Base-by-base conservation (phyloP, 1,140 invertebrate genomes). In the Bilobella aurantiaca region DNA sequence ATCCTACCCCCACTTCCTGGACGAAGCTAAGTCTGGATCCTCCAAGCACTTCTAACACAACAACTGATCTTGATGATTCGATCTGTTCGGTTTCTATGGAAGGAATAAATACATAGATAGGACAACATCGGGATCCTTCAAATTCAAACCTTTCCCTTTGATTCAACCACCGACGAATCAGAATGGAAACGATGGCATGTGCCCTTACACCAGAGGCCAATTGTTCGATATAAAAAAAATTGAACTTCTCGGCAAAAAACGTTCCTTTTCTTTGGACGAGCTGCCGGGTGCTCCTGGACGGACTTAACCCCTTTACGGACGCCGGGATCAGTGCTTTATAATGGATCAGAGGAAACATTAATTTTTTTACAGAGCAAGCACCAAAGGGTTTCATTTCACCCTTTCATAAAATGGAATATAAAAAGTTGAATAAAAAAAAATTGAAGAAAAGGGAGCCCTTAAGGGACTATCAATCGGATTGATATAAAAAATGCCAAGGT, bases 401-500 rank as follows among this genome's bases (percentile, higher is more conserved):
- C 57, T 42, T 58, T 58, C 25, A 29, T 42, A 42, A 42, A 42
- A 42, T 42, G n/a, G 8, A n/a, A 42, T 42, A 42, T 42, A 42
- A 42, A 42, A 42, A 42, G 37, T 42, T 8, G n/a, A 42, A 42
- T 58, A 58, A 25, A 58, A 58, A 58, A 58, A 58, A 58, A 58
- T 58, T 29, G 30, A 58, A 29, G 30, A 58, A 58, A 58, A 58
- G 57, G 57, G 21, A 28, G 18, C 21, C 57, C 57, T 58, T 58
- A 28, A n/a, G 57, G 28, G 25, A 28, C 57, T 28, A 58, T 58
- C 18, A 58, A n/a, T 42, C 30, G 27, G 28, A 58, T 58, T 58
- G 57, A 58, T 58, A 58, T 58, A 58, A 58, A 58, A 58, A 58
- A 42, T 42, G n/a, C 37, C 37, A 42, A 58, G 57, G 57, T 23